Percentiles rank a stretch among this genome's conserved stretches.
Conservation (phyloP, 2,797 vertebrate genomes). For the Chloroceryle amazona region DNA sequence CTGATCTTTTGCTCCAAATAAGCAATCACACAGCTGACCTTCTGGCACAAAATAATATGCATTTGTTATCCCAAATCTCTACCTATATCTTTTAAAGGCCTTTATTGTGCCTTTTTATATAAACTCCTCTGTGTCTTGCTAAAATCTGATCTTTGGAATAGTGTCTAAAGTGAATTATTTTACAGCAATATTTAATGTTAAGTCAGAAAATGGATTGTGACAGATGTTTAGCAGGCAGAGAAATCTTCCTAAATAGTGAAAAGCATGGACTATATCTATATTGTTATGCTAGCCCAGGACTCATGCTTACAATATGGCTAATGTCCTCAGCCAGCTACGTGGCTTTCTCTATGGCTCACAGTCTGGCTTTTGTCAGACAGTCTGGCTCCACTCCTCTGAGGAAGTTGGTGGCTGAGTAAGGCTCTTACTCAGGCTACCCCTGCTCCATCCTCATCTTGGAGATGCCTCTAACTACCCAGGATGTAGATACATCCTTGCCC, state of each 20-base stretch:
- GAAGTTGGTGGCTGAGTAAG: neutral
- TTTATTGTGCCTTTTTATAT: neutral
- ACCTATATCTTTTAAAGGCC: neutral
- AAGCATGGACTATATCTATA: neutral
- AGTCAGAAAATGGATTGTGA: neutral
- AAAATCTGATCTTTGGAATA: neutral
- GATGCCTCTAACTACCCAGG: neutral
- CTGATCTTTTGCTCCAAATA: neutral
- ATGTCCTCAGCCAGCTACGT: neutral
- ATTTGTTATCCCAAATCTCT: neutral
- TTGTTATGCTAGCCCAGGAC: neutral
- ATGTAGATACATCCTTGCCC: neutral
- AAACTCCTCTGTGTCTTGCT: neutral
- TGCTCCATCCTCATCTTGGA: neutral
- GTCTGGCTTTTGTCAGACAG: neutral
- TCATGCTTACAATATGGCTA: neutral
- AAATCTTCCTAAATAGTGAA: neutral
- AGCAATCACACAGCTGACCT: neutral
- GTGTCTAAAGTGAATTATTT: neutral
- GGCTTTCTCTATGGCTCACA: accelerated
- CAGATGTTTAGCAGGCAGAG: slow-evolving; percentile 7
- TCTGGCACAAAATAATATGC: neutral
- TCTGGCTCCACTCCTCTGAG: neutral
- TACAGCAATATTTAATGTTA: neutral
- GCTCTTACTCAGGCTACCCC: neutral